A percentile compares a stretch with the other conserved stretches of the same genome.
phyloP scores from a whole-genome alignment of 2,888 invertebrate species.

The Nipponacmea schrenckii region DNA sequence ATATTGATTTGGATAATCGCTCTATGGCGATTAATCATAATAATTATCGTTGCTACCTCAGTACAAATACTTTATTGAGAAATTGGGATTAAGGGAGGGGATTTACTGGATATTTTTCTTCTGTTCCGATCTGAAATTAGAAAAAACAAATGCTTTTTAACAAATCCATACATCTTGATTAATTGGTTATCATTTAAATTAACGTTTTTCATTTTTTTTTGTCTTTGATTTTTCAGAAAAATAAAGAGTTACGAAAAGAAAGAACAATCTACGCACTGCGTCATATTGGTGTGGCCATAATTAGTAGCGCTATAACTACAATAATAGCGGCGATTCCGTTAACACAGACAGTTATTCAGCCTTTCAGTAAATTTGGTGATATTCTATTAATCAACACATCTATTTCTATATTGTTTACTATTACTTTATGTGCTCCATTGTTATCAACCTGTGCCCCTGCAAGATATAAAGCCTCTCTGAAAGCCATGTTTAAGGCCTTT shows the following conservation, averaged over 20 bases:
- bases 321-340: constrained; percentile 62
- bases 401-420: constrained; percentile 58
- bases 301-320: constrained; percentile 62
- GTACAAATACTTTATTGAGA: too few species aligned
- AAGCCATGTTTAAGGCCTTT: constrained; percentile 41
- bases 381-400: constrained; percentile 64
- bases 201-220: too few species aligned
- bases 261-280: constrained; percentile 54
- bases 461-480: constrained; percentile 42
- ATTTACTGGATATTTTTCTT: too few species aligned
- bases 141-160: too few species aligned
- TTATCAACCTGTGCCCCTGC: constrained; percentile 56
- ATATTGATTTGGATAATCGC: too few species aligned
- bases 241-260: constrained; percentile 45
- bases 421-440: constrained; percentile 57
- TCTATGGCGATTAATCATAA: too few species aligned
- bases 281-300: constrained; percentile 61
- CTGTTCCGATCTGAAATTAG: too few species aligned
- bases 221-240: constrained; percentile 35
- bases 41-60: too few species aligned
- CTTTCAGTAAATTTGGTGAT: constrained; percentile 62
- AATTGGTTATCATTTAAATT: too few species aligned
- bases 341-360: constrained; percentile 60
- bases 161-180: too few species aligned
- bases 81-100: too few species aligned